Evolutionary conservation across 2,113 vertebrate genomes (phyloP).

Genomic region (Ranitomeya variabilis): DNA sequence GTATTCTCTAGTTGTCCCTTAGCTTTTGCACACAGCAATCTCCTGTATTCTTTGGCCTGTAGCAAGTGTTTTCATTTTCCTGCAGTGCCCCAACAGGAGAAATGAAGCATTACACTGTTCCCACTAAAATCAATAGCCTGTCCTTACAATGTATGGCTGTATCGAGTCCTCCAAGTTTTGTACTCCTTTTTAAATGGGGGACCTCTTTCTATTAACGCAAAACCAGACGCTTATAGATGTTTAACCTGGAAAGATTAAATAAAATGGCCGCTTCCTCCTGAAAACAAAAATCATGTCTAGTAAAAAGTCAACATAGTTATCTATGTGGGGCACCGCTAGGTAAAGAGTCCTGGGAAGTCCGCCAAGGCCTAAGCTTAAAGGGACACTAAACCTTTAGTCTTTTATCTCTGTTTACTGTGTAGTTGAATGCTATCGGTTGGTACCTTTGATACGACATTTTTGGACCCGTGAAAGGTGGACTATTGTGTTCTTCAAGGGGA

Average conservation of each 20-base stretch:
- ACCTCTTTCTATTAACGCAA: background rate
- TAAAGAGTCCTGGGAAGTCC: constrained; percentile 14
- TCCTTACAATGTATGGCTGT: background rate
- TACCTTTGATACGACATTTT: background rate
- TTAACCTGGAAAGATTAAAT: background rate
- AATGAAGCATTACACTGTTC: background rate
- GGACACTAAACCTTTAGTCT: background rate
- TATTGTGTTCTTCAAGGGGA: background rate
- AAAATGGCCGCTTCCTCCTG: background rate
- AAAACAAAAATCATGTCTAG: background rate
- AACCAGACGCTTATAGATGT: background rate
- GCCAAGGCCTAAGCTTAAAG: constrained; percentile 12
- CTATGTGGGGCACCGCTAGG: constrained; percentile 1
- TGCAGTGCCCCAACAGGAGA: background rate
- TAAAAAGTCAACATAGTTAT: background rate
- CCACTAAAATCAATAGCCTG: background rate
- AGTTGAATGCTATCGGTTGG: background rate
- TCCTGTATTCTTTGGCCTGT: background rate
- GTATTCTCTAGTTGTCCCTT: background rate
- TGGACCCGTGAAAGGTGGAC: background rate
- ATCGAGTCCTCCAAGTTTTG: background rate
- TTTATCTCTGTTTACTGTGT: background rate
- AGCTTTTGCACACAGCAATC: background rate
- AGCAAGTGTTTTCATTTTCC: background rate
- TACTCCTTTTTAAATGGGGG: background rate